Conservation (phyloP, 1,140 invertebrate species). For the Sycophaga agraensis region DNA sequence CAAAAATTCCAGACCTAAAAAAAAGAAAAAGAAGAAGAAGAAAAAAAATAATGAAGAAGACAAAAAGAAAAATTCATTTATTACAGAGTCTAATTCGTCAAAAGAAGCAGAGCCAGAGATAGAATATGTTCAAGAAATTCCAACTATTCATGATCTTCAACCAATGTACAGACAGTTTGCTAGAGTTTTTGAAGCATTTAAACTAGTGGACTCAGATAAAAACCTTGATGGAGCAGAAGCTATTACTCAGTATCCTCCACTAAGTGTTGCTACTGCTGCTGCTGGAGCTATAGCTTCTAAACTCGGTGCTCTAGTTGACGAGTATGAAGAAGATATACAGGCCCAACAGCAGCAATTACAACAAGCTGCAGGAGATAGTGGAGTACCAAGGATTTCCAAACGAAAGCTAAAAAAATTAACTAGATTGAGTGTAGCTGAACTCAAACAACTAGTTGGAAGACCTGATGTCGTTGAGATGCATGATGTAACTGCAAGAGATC, state of each 20-base stretch:
- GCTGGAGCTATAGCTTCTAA: constrained; percentile 55
- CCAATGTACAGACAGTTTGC: constrained; percentile 86
- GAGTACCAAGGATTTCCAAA: constrained; percentile 88
- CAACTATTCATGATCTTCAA: constrained; percentile 77
- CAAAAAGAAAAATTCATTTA: constrained; percentile 23
- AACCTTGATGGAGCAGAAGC: constrained; percentile 49
- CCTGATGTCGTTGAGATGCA: constrained; percentile 99
- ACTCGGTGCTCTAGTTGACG: constrained; percentile 64
- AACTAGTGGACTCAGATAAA: constrained; percentile 69
- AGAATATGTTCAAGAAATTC: constrained; percentile 74
- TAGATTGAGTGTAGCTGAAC: constrained; percentile 89
- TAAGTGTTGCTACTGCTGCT: constrained; percentile 48
- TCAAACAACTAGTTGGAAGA: constrained; percentile 89
- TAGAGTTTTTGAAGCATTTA: constrained; percentile 85
- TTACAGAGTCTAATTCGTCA: constrained; percentile 20
- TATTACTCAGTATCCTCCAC: constrained; percentile 53
- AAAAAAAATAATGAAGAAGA: constrained; percentile 50
- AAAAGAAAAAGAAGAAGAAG: constrained; percentile 73
- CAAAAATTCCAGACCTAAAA: constrained; percentile 56
- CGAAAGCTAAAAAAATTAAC: constrained; percentile 94
- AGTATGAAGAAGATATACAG: constrained; percentile 65
- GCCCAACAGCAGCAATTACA: constrained; percentile 64
- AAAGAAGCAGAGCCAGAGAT: constrained; percentile 57
- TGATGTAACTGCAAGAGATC: constrained; percentile 97
- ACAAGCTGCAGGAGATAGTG: constrained; percentile 68